These are phyloP conservation scores for Acanthosoma haemorrhoidale DNA, from an alignment of 2,888 invertebrate genomes.

Conservation along the genomic window DNA sequence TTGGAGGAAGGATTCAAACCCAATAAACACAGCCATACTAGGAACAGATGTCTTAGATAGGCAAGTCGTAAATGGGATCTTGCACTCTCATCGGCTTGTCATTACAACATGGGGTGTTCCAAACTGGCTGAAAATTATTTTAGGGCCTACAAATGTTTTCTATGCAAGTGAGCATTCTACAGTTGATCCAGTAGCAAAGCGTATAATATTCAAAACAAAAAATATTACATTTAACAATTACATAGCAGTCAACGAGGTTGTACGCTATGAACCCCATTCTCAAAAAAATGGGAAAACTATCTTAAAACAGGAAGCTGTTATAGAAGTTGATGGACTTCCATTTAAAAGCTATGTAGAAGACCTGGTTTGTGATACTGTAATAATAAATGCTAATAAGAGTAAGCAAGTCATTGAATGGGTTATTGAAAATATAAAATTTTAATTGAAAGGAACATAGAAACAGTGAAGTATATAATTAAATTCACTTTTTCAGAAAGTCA, in stretches of 20 bases:
- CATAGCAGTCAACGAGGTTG: constrained; percentile 87
- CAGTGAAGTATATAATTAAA: too few species aligned
- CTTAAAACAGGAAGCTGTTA: constrained; percentile 87
- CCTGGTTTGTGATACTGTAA: constrained; percentile 78
- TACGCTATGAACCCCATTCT: constrained; percentile 84
- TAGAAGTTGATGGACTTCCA: constrained; percentile 88
- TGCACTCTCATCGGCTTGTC: constrained; percentile 88
- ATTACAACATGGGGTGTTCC: constrained; percentile 96
- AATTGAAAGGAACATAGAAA: constrained; percentile 77
- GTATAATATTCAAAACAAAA: constrained; percentile 83
- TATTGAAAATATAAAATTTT: constrained; percentile 83
- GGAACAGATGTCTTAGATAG: constrained; percentile 95
- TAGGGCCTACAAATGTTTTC: constrained; percentile 79
- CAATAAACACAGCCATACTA: constrained; percentile 92
- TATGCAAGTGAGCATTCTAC: constrained; percentile 92
- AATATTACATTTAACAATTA: constrained; percentile 88
- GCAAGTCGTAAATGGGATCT: constrained; percentile 74
- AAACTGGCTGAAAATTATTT: constrained; percentile 85
- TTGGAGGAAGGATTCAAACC: constrained; percentile 98
- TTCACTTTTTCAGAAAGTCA: too few species aligned
- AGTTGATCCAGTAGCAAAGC: constrained; percentile 74
- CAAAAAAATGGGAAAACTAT: constrained; percentile 73
- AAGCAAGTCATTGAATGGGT: constrained; percentile 97
- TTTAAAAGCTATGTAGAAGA: constrained; percentile 92
- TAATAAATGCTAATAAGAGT: constrained; percentile 89